Evolutionary conservation across 2,797 vertebrate species (phyloP).

Genomic region (Phataginus tricuspis): DNA sequence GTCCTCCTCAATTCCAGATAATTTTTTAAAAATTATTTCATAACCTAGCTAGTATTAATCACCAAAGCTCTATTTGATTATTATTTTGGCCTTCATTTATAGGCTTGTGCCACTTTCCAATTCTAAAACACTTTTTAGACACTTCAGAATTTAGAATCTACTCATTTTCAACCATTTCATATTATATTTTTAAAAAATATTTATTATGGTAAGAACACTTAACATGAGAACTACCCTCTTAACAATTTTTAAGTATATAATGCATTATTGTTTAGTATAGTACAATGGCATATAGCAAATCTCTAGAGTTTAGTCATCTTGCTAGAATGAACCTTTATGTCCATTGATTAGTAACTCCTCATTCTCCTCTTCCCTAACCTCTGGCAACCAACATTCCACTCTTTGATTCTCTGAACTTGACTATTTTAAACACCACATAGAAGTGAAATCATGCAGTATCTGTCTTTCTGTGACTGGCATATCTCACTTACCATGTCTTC

Average conservation of each 20-base stretch:
- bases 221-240: neutral
- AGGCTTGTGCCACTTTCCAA: neutral
- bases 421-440: neutral
- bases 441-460: neutral
- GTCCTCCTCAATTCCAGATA: neutral
- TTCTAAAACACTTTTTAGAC: neutral
- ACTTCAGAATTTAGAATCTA: neutral
- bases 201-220: neutral
- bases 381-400: neutral
- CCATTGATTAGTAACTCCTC: neutral
- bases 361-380: neutral
- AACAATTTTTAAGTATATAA: neutral
- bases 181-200: neutral
- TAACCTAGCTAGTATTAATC: conserved; percentile 7
- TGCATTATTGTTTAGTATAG: neutral
- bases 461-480: neutral
- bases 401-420: neutral
- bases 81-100: neutral
- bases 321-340: neutral
- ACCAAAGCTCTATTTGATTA: neutral
- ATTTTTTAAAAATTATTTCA: neutral
- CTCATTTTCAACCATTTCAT: neutral
- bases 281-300: neutral
- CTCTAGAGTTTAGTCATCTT: neutral
- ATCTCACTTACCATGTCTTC: neutral